Percentiles rank a stretch among this genome's conserved stretches.
Evolutionary conservation across 2,888 invertebrate species (phyloP).

Genomic region (Muschampia plurimacula): DNA sequence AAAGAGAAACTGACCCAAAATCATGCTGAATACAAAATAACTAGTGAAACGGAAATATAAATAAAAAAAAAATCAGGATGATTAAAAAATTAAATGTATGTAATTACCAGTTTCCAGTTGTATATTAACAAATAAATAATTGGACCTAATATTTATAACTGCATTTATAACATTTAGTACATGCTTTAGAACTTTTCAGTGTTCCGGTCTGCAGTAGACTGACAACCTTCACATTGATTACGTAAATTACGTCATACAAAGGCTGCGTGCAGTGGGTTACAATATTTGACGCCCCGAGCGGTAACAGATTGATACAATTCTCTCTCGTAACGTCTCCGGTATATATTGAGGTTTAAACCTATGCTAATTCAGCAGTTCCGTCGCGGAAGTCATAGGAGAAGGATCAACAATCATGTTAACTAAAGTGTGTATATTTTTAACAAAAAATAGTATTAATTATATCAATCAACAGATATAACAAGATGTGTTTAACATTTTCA

Average conservation of each 20-base stretch:
- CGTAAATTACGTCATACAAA: slow-evolving; percentile 81
- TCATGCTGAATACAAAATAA: slow-evolving; percentile 21
- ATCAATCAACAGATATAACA: slow-evolving; percentile 7
- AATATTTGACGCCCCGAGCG: slow-evolving; percentile 73
- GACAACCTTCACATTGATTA: slow-evolving; percentile 82
- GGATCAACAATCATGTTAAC: slow-evolving; percentile 74
- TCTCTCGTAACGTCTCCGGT: slow-evolving; percentile 84
- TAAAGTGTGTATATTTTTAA: slow-evolving; percentile 64
- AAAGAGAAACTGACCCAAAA: slow-evolving; percentile 14
- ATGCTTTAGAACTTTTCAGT: slow-evolving; percentile 29
- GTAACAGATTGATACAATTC: slow-evolving; percentile 80
- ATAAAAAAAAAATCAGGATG: slow-evolving; percentile 1
- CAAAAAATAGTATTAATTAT: not conserved
- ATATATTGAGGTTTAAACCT: slow-evolving; percentile 83
- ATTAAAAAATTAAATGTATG: not conserved
- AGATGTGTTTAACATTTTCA: slow-evolving; percentile 52
- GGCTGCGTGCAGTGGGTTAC: slow-evolving; percentile 66
- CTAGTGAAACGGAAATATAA: not conserved
- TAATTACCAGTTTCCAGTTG: not conserved
- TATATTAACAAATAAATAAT: not conserved
- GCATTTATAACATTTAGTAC: slow-evolving; percentile 6
- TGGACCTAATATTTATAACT: not conserved
- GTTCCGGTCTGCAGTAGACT: slow-evolving; percentile 32
- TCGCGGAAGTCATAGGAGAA: slow-evolving; percentile 79
- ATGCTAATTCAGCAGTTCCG: slow-evolving; percentile 83